A percentile compares a stretch with the other conserved stretches of the same genome.
phyloP scores from a whole-genome alignment of 1,140 invertebrate genomes.

The Limonius californicus region DNA sequence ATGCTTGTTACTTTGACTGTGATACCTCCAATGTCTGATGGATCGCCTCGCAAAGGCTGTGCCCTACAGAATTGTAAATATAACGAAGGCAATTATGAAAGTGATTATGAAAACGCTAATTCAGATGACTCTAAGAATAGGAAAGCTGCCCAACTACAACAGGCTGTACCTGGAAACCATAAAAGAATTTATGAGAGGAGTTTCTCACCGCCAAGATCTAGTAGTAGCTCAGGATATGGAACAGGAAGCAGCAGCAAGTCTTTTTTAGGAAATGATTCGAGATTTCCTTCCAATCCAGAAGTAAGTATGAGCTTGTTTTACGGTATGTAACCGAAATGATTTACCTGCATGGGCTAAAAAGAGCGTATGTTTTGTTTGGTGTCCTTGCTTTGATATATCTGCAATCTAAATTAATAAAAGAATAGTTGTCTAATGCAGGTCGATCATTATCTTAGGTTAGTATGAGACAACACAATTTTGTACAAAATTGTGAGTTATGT shows the following conservation, averaged over 20 bases:
- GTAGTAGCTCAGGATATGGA: slow-evolving; percentile 79
- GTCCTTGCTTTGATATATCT: too few species aligned
- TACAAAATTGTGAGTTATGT: too few species aligned
- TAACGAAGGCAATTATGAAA: slow-evolving; percentile 58
- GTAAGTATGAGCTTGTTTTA: slow-evolving; percentile 36
- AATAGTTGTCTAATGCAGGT: too few species aligned
- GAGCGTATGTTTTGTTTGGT: neutral
- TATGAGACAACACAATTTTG: too few species aligned
- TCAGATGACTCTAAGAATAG: slow-evolving; percentile 36
- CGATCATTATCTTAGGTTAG: too few species aligned
- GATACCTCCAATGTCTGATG: slow-evolving; percentile 61
- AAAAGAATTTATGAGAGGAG: slow-evolving; percentile 67
- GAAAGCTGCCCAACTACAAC: slow-evolving; percentile 47
- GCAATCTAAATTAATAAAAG: too few species aligned
- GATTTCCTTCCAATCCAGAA: slow-evolving; percentile 51
- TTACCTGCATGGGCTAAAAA: neutral
- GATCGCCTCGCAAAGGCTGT: slow-evolving; percentile 58
- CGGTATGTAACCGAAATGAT: neutral
- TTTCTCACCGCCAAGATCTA: slow-evolving; percentile 77
- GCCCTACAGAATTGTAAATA: slow-evolving; percentile 66
- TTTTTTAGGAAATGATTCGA: slow-evolving; percentile 55
- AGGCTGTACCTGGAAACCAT: slow-evolving; percentile 57
- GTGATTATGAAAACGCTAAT: slow-evolving; percentile 65
- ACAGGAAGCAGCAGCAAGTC: slow-evolving; percentile 74
- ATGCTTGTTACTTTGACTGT: slow-evolving; percentile 79